These are phyloP conservation scores for Platycheirus rosarum DNA, from an alignment of 2,888 invertebrate genomes.

Conservation along the genomic window DNA sequence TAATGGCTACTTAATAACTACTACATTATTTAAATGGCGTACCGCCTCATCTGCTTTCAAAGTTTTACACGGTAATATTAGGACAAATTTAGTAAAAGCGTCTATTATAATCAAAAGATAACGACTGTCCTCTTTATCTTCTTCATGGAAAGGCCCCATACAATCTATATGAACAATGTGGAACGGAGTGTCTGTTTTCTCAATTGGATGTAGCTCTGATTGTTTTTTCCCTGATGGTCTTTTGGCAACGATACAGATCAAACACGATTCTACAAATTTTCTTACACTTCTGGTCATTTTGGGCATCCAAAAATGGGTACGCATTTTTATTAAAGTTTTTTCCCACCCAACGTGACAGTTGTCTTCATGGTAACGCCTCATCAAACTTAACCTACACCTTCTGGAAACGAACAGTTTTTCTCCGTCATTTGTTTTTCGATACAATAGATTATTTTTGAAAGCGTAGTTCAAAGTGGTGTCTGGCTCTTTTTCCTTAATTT, in stretches of 20 bases:
- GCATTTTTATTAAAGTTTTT: background rate
- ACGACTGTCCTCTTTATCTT: no score
- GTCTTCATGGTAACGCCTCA: background rate
- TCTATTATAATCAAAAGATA: background rate
- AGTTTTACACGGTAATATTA: conserved; percentile 36
- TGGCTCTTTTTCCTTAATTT: background rate
- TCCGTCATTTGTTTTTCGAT: background rate
- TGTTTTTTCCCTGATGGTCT: background rate
- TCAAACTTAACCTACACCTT: background rate
- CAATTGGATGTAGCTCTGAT: background rate
- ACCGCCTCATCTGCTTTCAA: background rate
- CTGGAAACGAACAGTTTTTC: background rate
- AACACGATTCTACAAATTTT: no score
- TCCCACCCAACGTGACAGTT: background rate
- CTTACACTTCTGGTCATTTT: background rate
- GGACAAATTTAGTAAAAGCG: background rate
- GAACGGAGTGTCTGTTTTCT: background rate
- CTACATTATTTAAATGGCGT: background rate
- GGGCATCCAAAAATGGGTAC: background rate
- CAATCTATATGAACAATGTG: background rate
- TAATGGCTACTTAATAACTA: no score
- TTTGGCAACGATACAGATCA: background rate
- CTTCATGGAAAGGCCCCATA: no score
- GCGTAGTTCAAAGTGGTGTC: background rate
- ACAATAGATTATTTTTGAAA: background rate